Conservation (phyloP, 2,113 vertebrate genomes). For the Hiodon alosoides region DNA sequence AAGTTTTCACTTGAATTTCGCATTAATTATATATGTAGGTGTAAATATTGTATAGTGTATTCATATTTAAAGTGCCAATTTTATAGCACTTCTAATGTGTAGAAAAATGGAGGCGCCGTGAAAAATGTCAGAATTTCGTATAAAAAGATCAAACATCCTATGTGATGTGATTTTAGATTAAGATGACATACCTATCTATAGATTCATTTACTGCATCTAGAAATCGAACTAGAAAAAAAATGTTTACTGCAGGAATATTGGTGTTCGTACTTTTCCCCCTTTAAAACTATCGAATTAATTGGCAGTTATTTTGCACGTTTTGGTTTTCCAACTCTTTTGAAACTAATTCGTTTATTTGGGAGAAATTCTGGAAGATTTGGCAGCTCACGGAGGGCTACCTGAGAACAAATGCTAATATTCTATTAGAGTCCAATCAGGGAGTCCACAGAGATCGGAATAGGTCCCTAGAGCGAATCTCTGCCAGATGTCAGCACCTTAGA, state of each 20-base stretch:
- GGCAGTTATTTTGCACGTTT: slow-evolving; percentile 1
- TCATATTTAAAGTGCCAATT: slow-evolving; percentile 7
- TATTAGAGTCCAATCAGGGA: slow-evolving; percentile 77
- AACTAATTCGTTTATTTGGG: slow-evolving; percentile 53
- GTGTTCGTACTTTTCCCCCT: no score
- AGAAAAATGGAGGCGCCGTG: not conserved
- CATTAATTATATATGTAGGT: slow-evolving; percentile 42
- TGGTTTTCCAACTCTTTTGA: slow-evolving; percentile 39
- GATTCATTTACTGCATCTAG: no score
- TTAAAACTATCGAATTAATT: not conserved
- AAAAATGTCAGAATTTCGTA: not conserved
- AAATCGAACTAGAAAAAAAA: no score
- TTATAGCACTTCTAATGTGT: not conserved
- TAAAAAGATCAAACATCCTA: not conserved
- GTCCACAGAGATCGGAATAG: slow-evolving; percentile 69
- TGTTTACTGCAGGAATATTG: no score
- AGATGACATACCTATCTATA: no score
- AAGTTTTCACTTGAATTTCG: slow-evolving; percentile 50
- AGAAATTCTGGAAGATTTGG: slow-evolving; percentile 56
- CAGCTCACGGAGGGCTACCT: slow-evolving; percentile 63
- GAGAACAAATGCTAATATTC: slow-evolving; percentile 80
- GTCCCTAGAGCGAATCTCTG: slow-evolving; percentile 70
- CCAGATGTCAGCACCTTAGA: slow-evolving; percentile 75
- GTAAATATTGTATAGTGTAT: slow-evolving; percentile 10
- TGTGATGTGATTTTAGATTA: slow-evolving; percentile 3